A percentile compares a stretch with the other conserved stretches of the same genome.
Evolutionary conservation across 2,797 vertebrate genomes (phyloP).

Genomic region (Holocentrus rufus): DNA sequence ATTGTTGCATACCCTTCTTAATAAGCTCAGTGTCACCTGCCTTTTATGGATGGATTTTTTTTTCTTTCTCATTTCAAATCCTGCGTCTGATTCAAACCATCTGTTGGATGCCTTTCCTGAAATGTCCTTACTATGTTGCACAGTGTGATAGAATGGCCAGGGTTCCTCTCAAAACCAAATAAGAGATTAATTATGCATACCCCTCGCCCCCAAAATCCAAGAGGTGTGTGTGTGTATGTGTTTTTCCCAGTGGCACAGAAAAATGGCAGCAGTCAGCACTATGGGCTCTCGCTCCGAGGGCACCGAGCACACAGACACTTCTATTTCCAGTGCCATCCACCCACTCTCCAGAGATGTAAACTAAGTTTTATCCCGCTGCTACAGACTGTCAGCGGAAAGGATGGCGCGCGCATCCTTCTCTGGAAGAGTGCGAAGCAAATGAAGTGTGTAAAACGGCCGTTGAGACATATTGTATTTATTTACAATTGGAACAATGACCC

Average conservation of each 20-base stretch:
- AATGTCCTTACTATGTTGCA: slow-evolving; percentile 25
- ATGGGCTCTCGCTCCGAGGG: slow-evolving; percentile 38
- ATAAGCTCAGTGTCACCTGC: no score
- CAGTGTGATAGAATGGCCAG: slow-evolving; percentile 13
- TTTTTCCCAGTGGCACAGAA: slow-evolving; percentile 33
- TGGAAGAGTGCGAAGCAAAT: slow-evolving; percentile 49
- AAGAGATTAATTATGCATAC: slow-evolving; percentile 41
- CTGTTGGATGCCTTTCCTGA: slow-evolving; percentile 3
- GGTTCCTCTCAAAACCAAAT: slow-evolving; percentile 28
- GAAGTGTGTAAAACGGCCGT: slow-evolving; percentile 36
- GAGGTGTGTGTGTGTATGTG: slow-evolving; percentile 19
- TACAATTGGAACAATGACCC: slow-evolving; percentile 52
- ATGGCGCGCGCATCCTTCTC: slow-evolving; percentile 23
- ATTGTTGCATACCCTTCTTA: no score
- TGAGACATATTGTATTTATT: slow-evolving; percentile 45
- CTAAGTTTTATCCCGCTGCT: slow-evolving; percentile 49
- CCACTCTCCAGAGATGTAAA: slow-evolving; percentile 54
- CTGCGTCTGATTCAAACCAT: slow-evolving; percentile 27
- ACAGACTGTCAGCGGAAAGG: slow-evolving; percentile 54
- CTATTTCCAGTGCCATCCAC: slow-evolving; percentile 69
- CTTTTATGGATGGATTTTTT: background rate
- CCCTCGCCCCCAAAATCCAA: slow-evolving; percentile 33
- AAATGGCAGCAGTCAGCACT: slow-evolving; percentile 65
- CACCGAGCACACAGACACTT: slow-evolving; percentile 55
- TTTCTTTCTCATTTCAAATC: slow-evolving; percentile 6